These are phyloP conservation scores for Adelphocoris suturalis DNA, from an alignment of 2,888 invertebrate species.

Conservation along the genomic window DNA sequence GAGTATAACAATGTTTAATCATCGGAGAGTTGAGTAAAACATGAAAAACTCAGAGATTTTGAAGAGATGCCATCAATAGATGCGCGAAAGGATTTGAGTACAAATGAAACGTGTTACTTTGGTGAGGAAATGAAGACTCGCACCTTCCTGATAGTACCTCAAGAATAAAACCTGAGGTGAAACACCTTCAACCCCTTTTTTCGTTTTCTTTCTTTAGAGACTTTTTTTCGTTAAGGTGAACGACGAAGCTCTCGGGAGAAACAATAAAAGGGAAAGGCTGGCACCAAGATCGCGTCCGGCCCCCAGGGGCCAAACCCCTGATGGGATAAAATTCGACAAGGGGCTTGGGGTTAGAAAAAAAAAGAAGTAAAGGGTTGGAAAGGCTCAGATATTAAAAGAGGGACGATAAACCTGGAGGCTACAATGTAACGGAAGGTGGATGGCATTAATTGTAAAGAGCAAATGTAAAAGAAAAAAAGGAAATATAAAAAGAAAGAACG, in stretches of 20 bases:
- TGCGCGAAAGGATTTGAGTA: too few species aligned
- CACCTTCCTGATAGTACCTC: constrained; percentile 24
- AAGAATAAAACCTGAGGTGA: constrained; percentile 42
- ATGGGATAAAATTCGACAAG: constrained; percentile 67
- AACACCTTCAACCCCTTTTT: constrained; percentile 31
- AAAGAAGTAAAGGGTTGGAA: constrained; percentile 48
- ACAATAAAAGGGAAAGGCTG: constrained; percentile 59
- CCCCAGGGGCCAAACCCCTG: constrained; percentile 61
- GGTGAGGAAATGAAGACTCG: neutral
- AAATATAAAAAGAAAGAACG: neutral
- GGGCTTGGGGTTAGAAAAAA: constrained; percentile 41
- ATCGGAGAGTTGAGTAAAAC: too few species aligned
- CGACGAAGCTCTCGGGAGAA: constrained; percentile 50
- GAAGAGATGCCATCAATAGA: too few species aligned
- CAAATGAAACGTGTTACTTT: neutral
- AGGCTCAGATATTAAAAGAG: constrained; percentile 68
- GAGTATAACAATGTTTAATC: too few species aligned
- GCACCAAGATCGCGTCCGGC: constrained; percentile 61
- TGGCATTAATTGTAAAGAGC: constrained; percentile 72
- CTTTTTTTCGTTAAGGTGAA: neutral
- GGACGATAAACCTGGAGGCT: constrained; percentile 70
- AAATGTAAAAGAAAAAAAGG: constrained; percentile 62
- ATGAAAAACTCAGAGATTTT: too few species aligned
- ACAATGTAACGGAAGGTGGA: constrained; percentile 72
- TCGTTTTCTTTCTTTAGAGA: constrained; percentile 14